A percentile compares a stretch with the other conserved stretches of the same genome.
Evolutionary conservation across 2,888 invertebrate species (phyloP).

Genomic region (Dorcus hopei): DNA sequence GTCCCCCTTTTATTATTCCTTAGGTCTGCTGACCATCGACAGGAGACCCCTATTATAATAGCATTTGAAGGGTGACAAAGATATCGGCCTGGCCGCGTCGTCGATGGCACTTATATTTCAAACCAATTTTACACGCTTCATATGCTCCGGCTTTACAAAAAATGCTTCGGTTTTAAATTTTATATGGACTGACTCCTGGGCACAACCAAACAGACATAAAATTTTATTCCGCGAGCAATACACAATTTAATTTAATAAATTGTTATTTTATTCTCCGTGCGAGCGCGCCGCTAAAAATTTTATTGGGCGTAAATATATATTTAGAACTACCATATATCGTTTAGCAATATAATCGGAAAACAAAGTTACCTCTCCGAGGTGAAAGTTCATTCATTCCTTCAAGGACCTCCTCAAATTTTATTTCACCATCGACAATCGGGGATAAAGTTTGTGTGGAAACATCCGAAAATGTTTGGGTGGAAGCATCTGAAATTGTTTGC

Average conservation of each 20-base stretch:
- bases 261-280: neutral
- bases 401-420: no score
- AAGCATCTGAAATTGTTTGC: no score
- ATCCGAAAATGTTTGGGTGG: no score
- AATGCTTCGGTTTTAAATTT: slow-evolving; percentile 36
- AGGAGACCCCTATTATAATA: slow-evolving; percentile 41
- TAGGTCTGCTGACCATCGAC: slow-evolving; percentile 44
- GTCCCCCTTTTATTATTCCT: slow-evolving; percentile 45
- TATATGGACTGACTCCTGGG: slow-evolving; percentile 24
- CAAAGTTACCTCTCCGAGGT: no score
- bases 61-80: slow-evolving; percentile 46
- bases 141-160: slow-evolving; percentile 34
- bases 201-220: neutral
- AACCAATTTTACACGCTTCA: slow-evolving; percentile 48
- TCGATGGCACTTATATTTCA: slow-evolving; percentile 45
- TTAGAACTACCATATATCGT: no score
- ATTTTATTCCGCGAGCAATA: neutral
- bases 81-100: slow-evolving; percentile 43
- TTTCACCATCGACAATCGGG: no score
- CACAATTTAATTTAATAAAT: neutral
- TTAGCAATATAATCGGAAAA: no score
- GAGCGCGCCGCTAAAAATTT: neutral
- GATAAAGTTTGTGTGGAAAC: no score
- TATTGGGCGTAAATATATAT: neutral
- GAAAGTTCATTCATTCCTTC: no score